Base-by-base conservation (phyloP, 2,113 vertebrate species). In the Pitta sordida region DNA sequence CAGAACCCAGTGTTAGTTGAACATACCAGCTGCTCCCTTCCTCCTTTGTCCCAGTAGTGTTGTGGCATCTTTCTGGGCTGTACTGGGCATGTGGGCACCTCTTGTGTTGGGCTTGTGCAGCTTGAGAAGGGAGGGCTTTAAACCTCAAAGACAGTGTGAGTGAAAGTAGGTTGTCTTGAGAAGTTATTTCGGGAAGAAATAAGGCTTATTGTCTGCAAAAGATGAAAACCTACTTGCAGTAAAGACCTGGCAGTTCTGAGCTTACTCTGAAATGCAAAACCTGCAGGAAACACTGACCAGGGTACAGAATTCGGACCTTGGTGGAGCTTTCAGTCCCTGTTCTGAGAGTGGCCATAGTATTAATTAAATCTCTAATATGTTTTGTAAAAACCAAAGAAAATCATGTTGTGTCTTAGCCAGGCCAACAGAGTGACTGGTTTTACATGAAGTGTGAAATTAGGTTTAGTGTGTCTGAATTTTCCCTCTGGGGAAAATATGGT, bases 361-460 rank as follows among this genome's bases (percentile, higher is more conserved):
- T 86, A 87, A 86, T 91, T 88, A 95, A 86, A 91, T 71, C 71
- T 59, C 12, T 77, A 41, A 78, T 43, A 51, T 34, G 21, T 18
- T 89, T 83, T 77, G 82, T 79, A 55, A 77, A 94, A 91, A 64
- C 5, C 22, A 39, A 79, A 86, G 58, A 63, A 59, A 94, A 48
- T 39, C 55, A 13, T 59, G 55, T 60, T 80, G 24, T 80, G 34
- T 68, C 55, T 91, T 52, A 86, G 43, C 62, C 43, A 83, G 85
- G 56, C 74, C 55, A 94, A 32, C 37, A 52, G 74, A 96, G 48
- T 70, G 78, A 59, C 70, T 80, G 59, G 87, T 77, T 94, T 90
- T 86, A 93, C 82, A 88, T 74, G 59, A 67, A 91, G 93, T 91
- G 89, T 92, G 78, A 90, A 91, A 95, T 91, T 90, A 94, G 34